Percentiles rank a stretch among this genome's conserved stretches.
Conservation (phyloP, 1,140 invertebrate genomes). For the Scaptomyza hsui region DNA sequence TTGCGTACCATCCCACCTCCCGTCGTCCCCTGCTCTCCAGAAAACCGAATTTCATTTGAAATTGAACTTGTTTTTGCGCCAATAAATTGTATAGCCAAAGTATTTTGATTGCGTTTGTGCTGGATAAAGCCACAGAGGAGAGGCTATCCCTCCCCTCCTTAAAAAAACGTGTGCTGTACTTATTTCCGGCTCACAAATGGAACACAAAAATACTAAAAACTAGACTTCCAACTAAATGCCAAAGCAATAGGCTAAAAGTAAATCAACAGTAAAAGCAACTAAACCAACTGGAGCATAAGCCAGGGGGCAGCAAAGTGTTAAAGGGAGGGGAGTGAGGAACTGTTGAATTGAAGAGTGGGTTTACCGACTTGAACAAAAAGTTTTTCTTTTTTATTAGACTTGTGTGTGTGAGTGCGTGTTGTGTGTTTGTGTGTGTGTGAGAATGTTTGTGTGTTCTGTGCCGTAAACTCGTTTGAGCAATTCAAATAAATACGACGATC, state of each 20-base stretch:
- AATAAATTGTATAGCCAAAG: constrained; percentile 82
- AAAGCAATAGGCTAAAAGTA: constrained; percentile 79
- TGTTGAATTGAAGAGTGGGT: constrained; percentile 39
- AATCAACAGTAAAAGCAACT: constrained; percentile 71
- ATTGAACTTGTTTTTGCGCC: constrained; percentile 81
- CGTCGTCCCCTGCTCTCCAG: constrained; percentile 35
- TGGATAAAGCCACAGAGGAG: neutral
- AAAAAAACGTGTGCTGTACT: constrained; percentile 57
- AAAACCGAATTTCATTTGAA: constrained; percentile 77
- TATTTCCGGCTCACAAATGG: constrained; percentile 75
- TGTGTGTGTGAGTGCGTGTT: constrained; percentile 10
- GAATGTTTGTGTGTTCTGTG: constrained; percentile 32
- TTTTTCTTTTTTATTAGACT: constrained; percentile 44
- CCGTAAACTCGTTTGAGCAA: constrained; percentile 69
- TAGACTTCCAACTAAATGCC: constrained; percentile 67
- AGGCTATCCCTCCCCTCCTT: too few species aligned
- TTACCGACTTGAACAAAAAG: constrained; percentile 68
- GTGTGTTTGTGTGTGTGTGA: constrained; percentile 28
- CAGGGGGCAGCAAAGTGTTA: constrained; percentile 4
- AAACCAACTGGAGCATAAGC: constrained; percentile 43
- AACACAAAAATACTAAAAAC: constrained; percentile 69
- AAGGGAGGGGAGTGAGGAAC: neutral
- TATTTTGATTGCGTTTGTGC: constrained; percentile 74
- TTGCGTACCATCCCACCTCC: constrained; percentile 13
- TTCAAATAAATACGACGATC: constrained; percentile 77